A percentile compares a stretch with the other conserved stretches of the same genome.
Evolutionary conservation across 2,797 vertebrate genomes (phyloP).

Genomic region (Sternotherus odoratus): DNA sequence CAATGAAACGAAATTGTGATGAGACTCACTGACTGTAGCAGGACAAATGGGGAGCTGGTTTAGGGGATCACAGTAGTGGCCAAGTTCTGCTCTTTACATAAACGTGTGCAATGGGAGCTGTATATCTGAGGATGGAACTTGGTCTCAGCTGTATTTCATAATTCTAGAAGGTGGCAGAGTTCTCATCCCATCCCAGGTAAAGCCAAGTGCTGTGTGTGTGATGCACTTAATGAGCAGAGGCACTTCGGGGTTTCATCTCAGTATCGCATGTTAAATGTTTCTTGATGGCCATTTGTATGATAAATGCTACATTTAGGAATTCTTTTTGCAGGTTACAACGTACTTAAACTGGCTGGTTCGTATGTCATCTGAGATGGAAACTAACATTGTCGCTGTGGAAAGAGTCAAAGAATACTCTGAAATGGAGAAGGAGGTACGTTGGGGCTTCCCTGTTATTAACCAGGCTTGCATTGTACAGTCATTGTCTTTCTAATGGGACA

Average conservation of each 20-base stretch:
- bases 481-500: background rate
- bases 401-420: constrained; percentile 92
- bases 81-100: background rate
- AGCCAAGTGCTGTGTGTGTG: background rate
- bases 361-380: constrained; percentile 96
- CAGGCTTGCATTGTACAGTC: too few relatives aligned
- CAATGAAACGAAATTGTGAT: background rate
- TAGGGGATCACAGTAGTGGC: background rate
- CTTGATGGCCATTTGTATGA: background rate
- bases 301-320: background rate
- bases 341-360: constrained; percentile 95
- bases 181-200: background rate
- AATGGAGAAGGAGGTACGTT: constrained; percentile 91
- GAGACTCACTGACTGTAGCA: background rate
- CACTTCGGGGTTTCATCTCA: background rate
- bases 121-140: background rate
- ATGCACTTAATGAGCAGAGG: background rate
- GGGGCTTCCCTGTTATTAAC: background rate
- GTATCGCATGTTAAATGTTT: background rate
- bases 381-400: constrained; percentile 97
- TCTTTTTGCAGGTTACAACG: constrained; percentile 80
- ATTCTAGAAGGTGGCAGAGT: background rate
- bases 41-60: background rate
- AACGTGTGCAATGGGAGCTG: too few relatives aligned
- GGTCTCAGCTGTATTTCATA: background rate